Conservation (phyloP, 2,797 vertebrate species). For the Caiman crocodilus region DNA sequence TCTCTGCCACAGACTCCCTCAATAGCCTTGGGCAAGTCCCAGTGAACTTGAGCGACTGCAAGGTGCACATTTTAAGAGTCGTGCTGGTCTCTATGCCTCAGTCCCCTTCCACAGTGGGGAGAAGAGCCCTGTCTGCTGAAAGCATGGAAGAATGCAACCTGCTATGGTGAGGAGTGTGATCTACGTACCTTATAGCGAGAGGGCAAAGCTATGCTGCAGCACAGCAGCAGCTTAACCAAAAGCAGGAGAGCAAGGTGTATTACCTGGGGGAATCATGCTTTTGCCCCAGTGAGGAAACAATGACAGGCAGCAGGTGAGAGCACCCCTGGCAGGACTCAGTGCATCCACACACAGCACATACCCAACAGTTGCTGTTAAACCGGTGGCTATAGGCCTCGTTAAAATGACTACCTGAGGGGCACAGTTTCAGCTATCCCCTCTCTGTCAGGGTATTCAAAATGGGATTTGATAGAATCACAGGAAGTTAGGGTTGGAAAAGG, state of each 20-base stretch:
- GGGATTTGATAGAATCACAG: no score
- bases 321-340: neutral
- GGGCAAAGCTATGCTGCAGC: neutral
- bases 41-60: no score
- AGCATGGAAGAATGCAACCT: no score
- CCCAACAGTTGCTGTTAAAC: neutral
- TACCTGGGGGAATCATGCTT: neutral
- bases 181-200: neutral
- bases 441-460: neutral
- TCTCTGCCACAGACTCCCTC: neutral
- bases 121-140: neutral
- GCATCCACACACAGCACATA: neutral
- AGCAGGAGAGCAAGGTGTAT: neutral
- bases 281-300: neutral
- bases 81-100: neutral
- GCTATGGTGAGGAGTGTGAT: neutral
- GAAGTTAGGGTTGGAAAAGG: no score
- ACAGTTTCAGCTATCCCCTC: neutral
- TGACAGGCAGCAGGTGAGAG: neutral
- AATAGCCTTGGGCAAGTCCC: neutral
- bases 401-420: neutral
- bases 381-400: no score
- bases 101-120: neutral
- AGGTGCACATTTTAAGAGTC: no score
- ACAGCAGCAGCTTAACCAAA: neutral